Evolutionary conservation across 2,888 invertebrate genomes (phyloP).

Genomic region (Cheilosia scutellata): DNA sequence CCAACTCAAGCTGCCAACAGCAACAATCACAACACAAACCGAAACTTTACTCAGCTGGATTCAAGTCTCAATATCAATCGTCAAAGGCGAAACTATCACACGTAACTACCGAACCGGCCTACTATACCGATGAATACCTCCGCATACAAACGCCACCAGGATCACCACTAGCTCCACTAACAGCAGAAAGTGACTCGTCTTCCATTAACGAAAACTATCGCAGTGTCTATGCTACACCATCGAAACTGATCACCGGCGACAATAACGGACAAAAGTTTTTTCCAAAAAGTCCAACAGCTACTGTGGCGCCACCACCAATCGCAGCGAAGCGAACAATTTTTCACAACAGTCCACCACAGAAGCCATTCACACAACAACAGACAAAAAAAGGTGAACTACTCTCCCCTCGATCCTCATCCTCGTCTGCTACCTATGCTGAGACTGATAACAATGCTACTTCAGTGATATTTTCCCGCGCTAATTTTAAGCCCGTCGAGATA

Average conservation of each 20-base stretch:
- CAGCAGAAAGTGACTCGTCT: slow-evolving; percentile 77
- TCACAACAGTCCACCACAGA: slow-evolving; percentile 72
- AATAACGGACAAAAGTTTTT: slow-evolving; percentile 78
- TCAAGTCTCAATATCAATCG: slow-evolving; percentile 62
- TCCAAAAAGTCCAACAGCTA: slow-evolving; percentile 80
- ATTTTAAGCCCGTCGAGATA: slow-evolving; percentile 55
- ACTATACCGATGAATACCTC: slow-evolving; percentile 82
- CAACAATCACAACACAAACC: slow-evolving; percentile 82
- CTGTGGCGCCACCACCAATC: slow-evolving; percentile 79
- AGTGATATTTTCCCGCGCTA: slow-evolving; percentile 71
- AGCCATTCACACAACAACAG: slow-evolving; percentile 43
- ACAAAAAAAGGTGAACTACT: slow-evolving; percentile 63
- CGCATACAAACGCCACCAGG: slow-evolving; percentile 81
- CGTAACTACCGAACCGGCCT: slow-evolving; percentile 80
- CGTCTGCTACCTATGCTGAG: slow-evolving; percentile 19
- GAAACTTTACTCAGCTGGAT: slow-evolving; percentile 78
- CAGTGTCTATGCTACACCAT: slow-evolving; percentile 83
- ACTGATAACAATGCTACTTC: slow-evolving; percentile 43
- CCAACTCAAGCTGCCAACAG: slow-evolving; percentile 85
- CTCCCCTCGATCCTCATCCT: slow-evolving; percentile 41
- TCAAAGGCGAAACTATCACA: slow-evolving; percentile 49
- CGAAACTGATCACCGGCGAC: slow-evolving; percentile 80
- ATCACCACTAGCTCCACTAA: slow-evolving; percentile 22
- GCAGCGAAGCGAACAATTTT: slow-evolving; percentile 74
- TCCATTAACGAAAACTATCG: slow-evolving; percentile 83